A percentile compares a stretch with the other conserved stretches of the same genome.
Conservation (phyloP, 2,888 invertebrate genomes). For the Nyleta sp. region DNA sequence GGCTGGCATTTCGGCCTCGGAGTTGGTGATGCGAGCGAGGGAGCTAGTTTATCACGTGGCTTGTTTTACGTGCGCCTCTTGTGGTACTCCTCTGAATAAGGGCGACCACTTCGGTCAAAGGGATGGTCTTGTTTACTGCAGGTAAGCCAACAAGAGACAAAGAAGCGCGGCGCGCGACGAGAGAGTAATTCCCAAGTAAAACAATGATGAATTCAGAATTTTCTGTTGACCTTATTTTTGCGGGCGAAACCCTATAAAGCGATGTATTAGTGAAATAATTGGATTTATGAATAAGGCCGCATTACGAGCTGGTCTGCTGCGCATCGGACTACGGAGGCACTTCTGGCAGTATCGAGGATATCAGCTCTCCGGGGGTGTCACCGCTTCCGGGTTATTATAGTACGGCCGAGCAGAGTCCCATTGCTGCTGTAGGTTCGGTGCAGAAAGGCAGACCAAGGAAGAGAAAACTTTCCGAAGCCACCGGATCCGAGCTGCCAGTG, state of each 20-base stretch:
- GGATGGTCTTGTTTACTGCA: slow-evolving; percentile 90
- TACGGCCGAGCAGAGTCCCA: slow-evolving; percentile 83
- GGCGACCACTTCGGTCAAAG: slow-evolving; percentile 96
- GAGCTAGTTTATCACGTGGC: slow-evolving; percentile 94
- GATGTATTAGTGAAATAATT: slow-evolving; percentile 58
- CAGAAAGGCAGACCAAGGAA: slow-evolving; percentile 93
- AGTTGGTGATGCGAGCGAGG: slow-evolving; percentile 95
- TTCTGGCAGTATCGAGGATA: slow-evolving; percentile 85
- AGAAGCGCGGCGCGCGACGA: slow-evolving; percentile 18
- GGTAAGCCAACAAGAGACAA: slow-evolving; percentile 71
- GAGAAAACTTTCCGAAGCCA: slow-evolving; percentile 86
- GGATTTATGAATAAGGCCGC: slow-evolving; percentile 83
- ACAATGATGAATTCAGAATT: slow-evolving; percentile 56
- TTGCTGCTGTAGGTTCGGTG: slow-evolving; percentile 79
- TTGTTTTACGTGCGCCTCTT: slow-evolving; percentile 95
- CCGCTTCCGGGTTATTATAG: slow-evolving; percentile 86
- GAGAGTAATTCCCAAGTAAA: slow-evolving; percentile 36
- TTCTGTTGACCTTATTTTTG: slow-evolving; percentile 57
- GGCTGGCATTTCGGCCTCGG: slow-evolving; percentile 92
- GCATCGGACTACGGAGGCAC: slow-evolving; percentile 85
- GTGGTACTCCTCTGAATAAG: slow-evolving; percentile 91
- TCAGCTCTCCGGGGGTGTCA: slow-evolving; percentile 85
- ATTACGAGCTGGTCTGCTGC: slow-evolving; percentile 86
- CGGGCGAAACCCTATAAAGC: slow-evolving; percentile 29
- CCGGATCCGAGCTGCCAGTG: slow-evolving; percentile 86